Evolutionary conservation across 2,797 vertebrate genomes (phyloP).

Genomic region (Aeoliscus strigatus): DNA sequence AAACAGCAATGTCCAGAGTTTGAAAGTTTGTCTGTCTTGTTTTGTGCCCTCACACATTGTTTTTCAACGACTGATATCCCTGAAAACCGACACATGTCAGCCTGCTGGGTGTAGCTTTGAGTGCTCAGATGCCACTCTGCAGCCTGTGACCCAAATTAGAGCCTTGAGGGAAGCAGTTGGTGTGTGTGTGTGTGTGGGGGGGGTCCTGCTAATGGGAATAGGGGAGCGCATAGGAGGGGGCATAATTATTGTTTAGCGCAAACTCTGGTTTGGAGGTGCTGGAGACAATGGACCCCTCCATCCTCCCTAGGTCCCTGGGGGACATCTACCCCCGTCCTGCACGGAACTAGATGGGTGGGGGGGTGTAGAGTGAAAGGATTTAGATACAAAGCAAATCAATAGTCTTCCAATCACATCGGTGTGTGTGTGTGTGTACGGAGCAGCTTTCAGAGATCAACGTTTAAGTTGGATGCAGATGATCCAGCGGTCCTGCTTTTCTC

Average conservation of each 20-base stretch:
- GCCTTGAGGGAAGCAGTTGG: conserved; percentile 62
- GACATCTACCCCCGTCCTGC: conserved; percentile 53
- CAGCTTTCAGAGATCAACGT: conserved; percentile 4
- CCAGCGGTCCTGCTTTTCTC: conserved; percentile 1
- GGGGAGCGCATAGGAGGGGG: conserved; percentile 30
- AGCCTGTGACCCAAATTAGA: conserved; percentile 77
- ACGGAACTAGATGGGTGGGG: conserved; percentile 16
- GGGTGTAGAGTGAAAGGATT: conserved; percentile 4
- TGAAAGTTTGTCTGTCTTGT: too few relatives aligned
- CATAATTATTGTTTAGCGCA: conserved; percentile 72
- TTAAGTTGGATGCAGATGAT: conserved; percentile 8
- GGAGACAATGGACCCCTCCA: conserved; percentile 66
- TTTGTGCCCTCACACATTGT: too few relatives aligned
- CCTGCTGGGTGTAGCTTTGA: conserved; percentile 40
- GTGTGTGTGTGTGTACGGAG: not conserved
- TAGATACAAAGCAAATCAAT: conserved; percentile 27
- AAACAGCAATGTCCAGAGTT: too few relatives aligned
- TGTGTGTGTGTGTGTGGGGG: too few relatives aligned
- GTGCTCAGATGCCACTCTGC: conserved; percentile 65
- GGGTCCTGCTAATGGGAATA: conserved; percentile 45
- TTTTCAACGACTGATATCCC: too few relatives aligned
- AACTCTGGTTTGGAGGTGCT: conserved; percentile 65
- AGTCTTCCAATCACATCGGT: conserved; percentile 7
- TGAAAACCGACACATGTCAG: conserved; percentile 15
- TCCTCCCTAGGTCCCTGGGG: conserved; percentile 32